Evolutionary conservation across 35 echinoderm and acorn worm genomes (phyloP).

Genomic region (Heliocidaris tuberculata): DNA sequence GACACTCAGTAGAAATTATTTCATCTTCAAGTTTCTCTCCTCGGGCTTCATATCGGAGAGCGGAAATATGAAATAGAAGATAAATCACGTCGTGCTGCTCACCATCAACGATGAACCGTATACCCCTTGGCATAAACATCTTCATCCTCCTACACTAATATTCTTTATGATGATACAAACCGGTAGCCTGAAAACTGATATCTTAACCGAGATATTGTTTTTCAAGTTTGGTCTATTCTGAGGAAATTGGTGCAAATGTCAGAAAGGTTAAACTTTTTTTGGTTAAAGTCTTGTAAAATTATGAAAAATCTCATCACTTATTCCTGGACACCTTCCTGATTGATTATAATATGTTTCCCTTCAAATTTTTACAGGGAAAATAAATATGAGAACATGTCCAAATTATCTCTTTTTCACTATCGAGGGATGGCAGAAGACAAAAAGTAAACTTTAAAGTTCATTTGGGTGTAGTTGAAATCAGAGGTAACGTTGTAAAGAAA

Average conservation of each 20-base stretch:
- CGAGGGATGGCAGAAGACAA: too few species aligned
- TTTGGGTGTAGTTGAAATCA: too few species aligned
- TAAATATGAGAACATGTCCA: too few species aligned
- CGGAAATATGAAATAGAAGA: not conserved
- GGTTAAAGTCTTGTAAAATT: too few species aligned
- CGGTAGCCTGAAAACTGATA: not conserved
- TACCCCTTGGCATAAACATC: not conserved
- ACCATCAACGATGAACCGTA: not conserved
- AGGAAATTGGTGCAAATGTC: not conserved
- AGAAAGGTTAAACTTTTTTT: not conserved
- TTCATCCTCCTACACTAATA: not conserved
- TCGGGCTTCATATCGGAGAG: not conserved
- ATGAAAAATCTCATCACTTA: too few species aligned
- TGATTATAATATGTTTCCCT: too few species aligned
- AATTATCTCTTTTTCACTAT: too few species aligned
- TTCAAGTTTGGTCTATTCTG: not conserved
- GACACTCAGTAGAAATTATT: not conserved
- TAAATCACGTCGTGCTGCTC: not conserved
- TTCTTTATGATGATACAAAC: not conserved
- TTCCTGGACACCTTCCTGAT: too few species aligned
- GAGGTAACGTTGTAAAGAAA: too few species aligned
- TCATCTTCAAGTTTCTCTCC: not conserved
- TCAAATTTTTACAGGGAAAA: too few species aligned
- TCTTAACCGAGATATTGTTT: not conserved
- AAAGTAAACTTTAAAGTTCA: too few species aligned